phyloP scores from a whole-genome alignment of 2,888 invertebrate genomes.

The Blera fallax region DNA sequence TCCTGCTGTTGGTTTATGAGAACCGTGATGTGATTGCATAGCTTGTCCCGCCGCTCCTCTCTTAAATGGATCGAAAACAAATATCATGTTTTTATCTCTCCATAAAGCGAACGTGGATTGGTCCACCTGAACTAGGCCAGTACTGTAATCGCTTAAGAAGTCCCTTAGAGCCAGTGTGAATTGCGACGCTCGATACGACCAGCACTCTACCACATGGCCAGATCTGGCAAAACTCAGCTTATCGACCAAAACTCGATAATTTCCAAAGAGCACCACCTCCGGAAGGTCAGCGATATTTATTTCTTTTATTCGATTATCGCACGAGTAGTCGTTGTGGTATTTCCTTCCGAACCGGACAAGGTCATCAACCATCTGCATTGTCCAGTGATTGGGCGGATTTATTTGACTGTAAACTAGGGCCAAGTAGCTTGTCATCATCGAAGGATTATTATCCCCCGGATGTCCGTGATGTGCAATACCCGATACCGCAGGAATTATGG shows the following conservation, averaged over 20 bases:
- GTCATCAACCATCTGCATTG: constrained; percentile 84
- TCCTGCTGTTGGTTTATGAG: constrained; percentile 81
- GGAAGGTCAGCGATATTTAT: constrained; percentile 78
- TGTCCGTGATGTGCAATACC: constrained; percentile 77
- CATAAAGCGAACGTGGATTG: constrained; percentile 84
- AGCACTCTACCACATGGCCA: constrained; percentile 78
- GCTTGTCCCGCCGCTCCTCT: constrained; percentile 84
- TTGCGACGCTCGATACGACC: constrained; percentile 76
- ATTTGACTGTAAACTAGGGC: constrained; percentile 86
- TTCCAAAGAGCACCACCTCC: constrained; percentile 81
- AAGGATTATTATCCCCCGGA: constrained; percentile 82
- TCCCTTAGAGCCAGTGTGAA: constrained; percentile 76
- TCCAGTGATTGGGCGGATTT: constrained; percentile 86
- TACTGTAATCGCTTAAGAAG: constrained; percentile 76
- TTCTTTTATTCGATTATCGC: constrained; percentile 72
- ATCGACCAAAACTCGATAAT: constrained; percentile 78
- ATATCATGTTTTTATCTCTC: constrained; percentile 86
- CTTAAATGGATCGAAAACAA: constrained; percentile 86
- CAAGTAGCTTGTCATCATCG: constrained; percentile 84
- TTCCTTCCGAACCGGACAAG: constrained; percentile 77
- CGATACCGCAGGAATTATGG: constrained; percentile 78
- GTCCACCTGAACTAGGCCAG: constrained; percentile 83
- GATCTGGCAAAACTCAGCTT: constrained; percentile 77
- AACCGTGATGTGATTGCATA: constrained; percentile 74
- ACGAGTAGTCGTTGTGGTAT: constrained; percentile 74